A percentile compares a stretch with the other conserved stretches of the same genome.
phyloP scores from a whole-genome alignment of 1,140 invertebrate species.

The Drosophila yakuba region DNA sequence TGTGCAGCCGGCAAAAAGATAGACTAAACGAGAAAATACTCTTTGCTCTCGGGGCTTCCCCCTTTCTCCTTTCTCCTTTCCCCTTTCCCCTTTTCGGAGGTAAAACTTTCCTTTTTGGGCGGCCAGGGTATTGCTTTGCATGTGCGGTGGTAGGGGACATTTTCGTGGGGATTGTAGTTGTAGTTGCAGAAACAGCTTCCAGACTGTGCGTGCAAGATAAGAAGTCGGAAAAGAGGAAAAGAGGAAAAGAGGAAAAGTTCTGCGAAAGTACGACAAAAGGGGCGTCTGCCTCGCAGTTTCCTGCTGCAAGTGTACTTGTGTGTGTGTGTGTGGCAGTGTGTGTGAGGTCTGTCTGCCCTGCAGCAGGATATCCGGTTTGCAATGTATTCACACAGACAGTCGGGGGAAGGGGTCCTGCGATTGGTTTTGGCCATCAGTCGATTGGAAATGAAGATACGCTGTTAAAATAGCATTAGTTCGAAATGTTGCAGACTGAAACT shows the following conservation, averaged over 20 bases:
- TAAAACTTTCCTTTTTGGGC: conserved; percentile 56
- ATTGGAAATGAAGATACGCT: conserved; percentile 2
- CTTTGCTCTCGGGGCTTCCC: conserved; percentile 17
- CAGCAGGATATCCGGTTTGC: conserved; percentile 77
- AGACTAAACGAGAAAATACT: conserved; percentile 39
- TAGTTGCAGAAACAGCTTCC: conserved; percentile 29
- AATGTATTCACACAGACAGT: conserved; percentile 59
- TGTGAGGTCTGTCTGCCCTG: conserved; percentile 55
- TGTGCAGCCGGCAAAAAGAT: conserved; percentile 35
- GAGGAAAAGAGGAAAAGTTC: conserved; percentile 14
- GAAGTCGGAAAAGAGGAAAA: conserved; percentile 27
- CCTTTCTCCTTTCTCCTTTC: too few species aligned
- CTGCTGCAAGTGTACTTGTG: conserved; percentile 37
- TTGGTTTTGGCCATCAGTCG: conserved; percentile 5
- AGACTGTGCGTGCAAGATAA: conserved; percentile 70
- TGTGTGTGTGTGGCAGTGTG: neutral
- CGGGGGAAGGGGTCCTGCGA: conserved; percentile 5
- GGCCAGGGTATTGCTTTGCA: conserved; percentile 53
- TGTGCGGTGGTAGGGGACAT: conserved; percentile 40
- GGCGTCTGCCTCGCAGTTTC: conserved; percentile 27
- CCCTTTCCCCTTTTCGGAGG: conserved; percentile 34
- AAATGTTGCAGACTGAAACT: conserved; percentile 11
- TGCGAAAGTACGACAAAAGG: conserved; percentile 6
- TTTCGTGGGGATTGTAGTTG: conserved; percentile 15
- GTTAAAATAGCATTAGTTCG: conserved; percentile 1